Base-by-base conservation (phyloP, 2,113 vertebrate species). In the Dasyornis broadbenti region DNA sequence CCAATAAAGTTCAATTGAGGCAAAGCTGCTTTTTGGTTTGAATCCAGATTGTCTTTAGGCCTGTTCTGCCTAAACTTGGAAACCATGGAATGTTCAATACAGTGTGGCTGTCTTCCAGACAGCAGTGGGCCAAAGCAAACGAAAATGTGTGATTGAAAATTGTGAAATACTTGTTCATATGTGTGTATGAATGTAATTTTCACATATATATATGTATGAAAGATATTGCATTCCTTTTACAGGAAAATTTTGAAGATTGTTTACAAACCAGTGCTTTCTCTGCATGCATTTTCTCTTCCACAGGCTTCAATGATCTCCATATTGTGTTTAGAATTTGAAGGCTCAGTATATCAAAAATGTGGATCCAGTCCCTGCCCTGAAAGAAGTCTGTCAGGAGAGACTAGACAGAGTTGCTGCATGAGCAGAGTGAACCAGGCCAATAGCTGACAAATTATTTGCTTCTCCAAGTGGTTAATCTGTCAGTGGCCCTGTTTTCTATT, bases 61-160 rank as follows among this genome's bases (percentile, higher is more conserved):
- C 31, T 72, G 12, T 92, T 90, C 50, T 89, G 40, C 59, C 37
- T 83, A 53, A 61, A 64, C 80, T 82, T 85, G 75, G 70, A 93
- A 94, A 66, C 57, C 39, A 30, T 84, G 72, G 71, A 84, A 89
- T 70, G 69, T 78, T 89, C 9, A 13, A n/a, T 92, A 47, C 21
- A 44, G 39, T 54, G 17, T 82, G 56, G 52, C 87, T 91, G 40
- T 53, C 75, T 94, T 82, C 85, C 75, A 94, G 57, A 45, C n/a
- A 64, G 31, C 57, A 87, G 18, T 72, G 45, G 70, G 79, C 75
- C 71, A 85, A 92, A 90, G 27, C 50, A 87, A 88, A 89, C 90
- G 44, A 86, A 90, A 96, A 86, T n/a, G n/a, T 4, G 4, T 61
- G 61, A 91, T 7, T 92, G 85, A 86, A 96, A 79, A 85, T 63